Conservation (phyloP, 1,140 invertebrate genomes). For the Bombus difficillimus region DNA sequence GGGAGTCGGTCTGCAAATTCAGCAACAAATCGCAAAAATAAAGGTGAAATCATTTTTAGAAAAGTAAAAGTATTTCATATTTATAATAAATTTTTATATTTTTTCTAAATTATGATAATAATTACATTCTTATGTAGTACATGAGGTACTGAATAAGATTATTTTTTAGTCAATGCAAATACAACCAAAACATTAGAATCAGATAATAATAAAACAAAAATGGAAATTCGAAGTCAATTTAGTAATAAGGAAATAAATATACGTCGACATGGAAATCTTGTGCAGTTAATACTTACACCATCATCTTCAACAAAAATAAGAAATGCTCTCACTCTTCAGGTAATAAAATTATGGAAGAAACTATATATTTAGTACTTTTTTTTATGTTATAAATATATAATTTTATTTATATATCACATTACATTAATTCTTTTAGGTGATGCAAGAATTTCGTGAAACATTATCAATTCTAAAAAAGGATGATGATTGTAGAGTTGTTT, state of each 20-base stretch:
- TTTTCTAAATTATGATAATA: not conserved
- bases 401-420: slow-evolving; percentile 36
- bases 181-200: slow-evolving; percentile 65
- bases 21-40: slow-evolving; percentile 72
- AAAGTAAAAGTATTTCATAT: slow-evolving; percentile 28
- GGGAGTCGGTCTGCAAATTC: slow-evolving; percentile 60
- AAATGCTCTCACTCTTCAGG: slow-evolving; percentile 85
- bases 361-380: not conserved
- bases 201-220: slow-evolving; percentile 73
- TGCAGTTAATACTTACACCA: slow-evolving; percentile 86
- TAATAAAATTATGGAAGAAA: slow-evolving; percentile 66
- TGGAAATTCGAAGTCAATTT: slow-evolving; percentile 77
- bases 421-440: slow-evolving; percentile 80
- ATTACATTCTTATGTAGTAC: not conserved
- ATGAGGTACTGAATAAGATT: not conserved
- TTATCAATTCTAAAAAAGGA: slow-evolving; percentile 85
- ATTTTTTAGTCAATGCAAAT: slow-evolving; percentile 70
- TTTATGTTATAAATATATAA: not conserved
- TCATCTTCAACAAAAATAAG: slow-evolving; percentile 83
- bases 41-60: slow-evolving; percentile 66
- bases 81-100: not conserved
- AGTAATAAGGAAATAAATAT: slow-evolving; percentile 86
- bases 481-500: slow-evolving; percentile 85
- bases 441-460: slow-evolving; percentile 86
- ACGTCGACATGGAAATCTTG: slow-evolving; percentile 85